Evolutionary conservation across 2,888 invertebrate species (phyloP), one percentile per base, ranked within the genome.

Genomic region (Lasiommata megera): DNA sequence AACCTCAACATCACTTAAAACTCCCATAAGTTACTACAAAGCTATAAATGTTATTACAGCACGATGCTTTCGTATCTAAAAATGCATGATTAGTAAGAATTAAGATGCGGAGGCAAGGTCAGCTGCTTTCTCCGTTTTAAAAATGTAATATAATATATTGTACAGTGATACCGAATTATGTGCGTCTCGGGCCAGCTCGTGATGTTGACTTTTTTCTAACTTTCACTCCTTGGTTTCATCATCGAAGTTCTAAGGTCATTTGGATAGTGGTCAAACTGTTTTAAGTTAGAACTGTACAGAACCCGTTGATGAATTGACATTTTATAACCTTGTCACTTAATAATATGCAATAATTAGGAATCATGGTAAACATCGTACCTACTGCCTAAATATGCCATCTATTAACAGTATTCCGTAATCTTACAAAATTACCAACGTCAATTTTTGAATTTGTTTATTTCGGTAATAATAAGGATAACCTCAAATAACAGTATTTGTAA

Each of bases 191-290:
- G 68, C 64, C 67, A 68, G 68, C 70, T 53, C 17, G 61, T 23
- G 61, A 61, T 70, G 59, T 66, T 48, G 63, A 61, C 62, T 70
- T 72, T 71, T 70, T 73, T 70, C 65, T 67, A 73, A 71, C 71
- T 71, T 72, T 72, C 71, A 66, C 71, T 70, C 62, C 63, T 31
- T 60, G 65, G 62, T 69, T 67, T 67, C 68, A 61, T 65, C 66
- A 69, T 61, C 65, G 56, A 44, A 17, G 40, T 48, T 58, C 57
- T 52, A 31, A 56, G 54, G 59, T 61, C 58, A 57, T 58, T 60
- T 48, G 47, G 37, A 57, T 47, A 48, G 56, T 60, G 58, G 54
- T 47, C 56, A 41, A 53, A 46, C 46, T 34, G 11, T 41, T 47
- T 51, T 46, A 60, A 54, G 46, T 52, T 52, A 47, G 54, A 57